Percentiles rank a stretch among this genome's conserved stretches.
Conservation (phyloP, 2,113 vertebrate genomes). For the Pholis gunnellus region DNA sequence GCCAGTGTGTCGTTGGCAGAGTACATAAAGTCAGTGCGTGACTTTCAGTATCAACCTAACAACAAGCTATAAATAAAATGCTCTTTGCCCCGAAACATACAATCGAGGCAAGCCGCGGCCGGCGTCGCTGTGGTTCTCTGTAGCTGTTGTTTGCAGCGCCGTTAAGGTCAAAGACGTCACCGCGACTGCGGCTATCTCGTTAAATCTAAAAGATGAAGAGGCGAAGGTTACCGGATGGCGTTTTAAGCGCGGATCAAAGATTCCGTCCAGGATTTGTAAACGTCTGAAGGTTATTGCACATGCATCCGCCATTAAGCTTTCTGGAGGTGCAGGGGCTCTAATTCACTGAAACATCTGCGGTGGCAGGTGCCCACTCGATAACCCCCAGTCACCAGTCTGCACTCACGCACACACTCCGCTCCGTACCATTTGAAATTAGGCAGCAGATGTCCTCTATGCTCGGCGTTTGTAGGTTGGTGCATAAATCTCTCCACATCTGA, state of each 20-base stretch:
- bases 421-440: conserved; percentile 12
- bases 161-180: conserved; percentile 20
- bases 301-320: conserved; percentile 10
- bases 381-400: conserved; percentile 32
- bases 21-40: conserved; percentile 19
- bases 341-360: conserved; percentile 58
- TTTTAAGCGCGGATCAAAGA: background rate
- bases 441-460: conserved; percentile 37
- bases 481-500: conserved; percentile 13
- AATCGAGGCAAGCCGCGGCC: conserved; percentile 3
- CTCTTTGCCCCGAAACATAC: conserved; percentile 23
- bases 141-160: background rate
- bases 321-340: conserved; percentile 29
- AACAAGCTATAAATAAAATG: conserved; percentile 41
- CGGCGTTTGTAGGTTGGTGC: conserved; percentile 25
- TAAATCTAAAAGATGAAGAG: background rate
- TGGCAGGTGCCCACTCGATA: conserved; percentile 53
- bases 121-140: background rate
- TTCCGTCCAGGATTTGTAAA: background rate
- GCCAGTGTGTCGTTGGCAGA: conserved; percentile 1
- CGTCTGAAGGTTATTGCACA: conserved; percentile 47
- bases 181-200: background rate
- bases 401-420: conserved; percentile 7
- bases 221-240: background rate
- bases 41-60: conserved; percentile 30